Base-by-base conservation (phyloP, 2,113 vertebrate genomes). In the Muntiacus reevesi region DNA sequence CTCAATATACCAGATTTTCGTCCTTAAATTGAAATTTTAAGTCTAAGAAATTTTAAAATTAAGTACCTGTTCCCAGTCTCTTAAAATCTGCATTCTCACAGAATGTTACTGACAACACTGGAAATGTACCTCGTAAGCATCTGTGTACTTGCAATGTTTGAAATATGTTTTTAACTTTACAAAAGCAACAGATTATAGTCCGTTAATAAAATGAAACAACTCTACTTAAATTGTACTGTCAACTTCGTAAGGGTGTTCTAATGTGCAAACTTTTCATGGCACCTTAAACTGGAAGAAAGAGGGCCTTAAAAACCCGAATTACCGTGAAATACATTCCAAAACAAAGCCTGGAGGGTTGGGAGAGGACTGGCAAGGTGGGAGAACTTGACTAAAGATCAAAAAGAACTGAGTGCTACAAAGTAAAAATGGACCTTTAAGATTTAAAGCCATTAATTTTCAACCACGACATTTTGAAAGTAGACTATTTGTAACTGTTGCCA, bases 391-490 rank as follows among this genome's bases (percentile, higher is more conserved):
- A 23, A 84, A 33, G 19, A 81, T 43, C 12, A 5, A 33, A 76
- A 57, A 55, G 21, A 90, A 87, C 27, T 2, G 5, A 78, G 43
- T 23, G 55, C 64, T 91, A 52, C 71, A 43, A 17, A 86, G 36
- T 81, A 81, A 95, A 96, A 93, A 50, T 7, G 36, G 28, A 88
- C 36, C 47, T 94, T 96, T 78, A 54, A 84, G 62, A 91, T 81
- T 64, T 91, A 96, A 89, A 88, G 59, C 43, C 95, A 95, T 86
- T 95, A 67, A 76, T 78, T 92, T 87, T 89, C 60, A 93, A 88
- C 45, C 78, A 87, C 59, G 59, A 64, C 90, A 19, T 45, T 95
- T 84, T 13, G 36, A 89, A 96, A 88, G 94, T 55, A 93, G 23
- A 92, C 27, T 92, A 96, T 45, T 36, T 82, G 81, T 89, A 45